phyloP scores from a whole-genome alignment of 2,888 invertebrate species.

The Ophion obscuratus region DNA sequence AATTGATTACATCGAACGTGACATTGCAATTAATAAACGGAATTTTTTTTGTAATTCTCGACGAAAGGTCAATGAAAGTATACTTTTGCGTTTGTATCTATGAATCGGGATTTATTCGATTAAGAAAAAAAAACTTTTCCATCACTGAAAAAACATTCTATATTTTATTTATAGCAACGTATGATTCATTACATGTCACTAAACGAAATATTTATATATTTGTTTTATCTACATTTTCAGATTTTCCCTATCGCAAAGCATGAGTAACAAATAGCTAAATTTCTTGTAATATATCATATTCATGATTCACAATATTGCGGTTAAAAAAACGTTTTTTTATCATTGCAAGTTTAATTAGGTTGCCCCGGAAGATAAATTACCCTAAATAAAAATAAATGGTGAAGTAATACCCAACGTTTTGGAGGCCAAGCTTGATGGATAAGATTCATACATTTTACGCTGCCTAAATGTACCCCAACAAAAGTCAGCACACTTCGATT shows the following conservation, averaged over 20 bases:
- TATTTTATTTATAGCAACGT: background rate
- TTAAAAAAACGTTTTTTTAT: background rate
- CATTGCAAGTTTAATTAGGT: background rate
- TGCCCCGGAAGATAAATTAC: background rate
- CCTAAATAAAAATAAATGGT: too few species aligned
- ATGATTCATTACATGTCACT: too few species aligned
- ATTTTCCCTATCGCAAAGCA: too few species aligned
- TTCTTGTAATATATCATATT: too few species aligned
- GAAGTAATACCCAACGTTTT: background rate
- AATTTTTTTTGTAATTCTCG: constrained; percentile 35
- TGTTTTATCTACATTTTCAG: too few species aligned
- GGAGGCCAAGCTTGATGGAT: too few species aligned
- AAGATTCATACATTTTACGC: background rate
- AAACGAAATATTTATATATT: too few species aligned
- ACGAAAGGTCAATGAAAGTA: constrained; percentile 53
- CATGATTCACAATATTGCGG: too few species aligned
- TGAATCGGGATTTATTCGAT: background rate
- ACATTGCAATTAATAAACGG: constrained; percentile 42
- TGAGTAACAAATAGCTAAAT: too few species aligned
- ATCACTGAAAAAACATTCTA: background rate
- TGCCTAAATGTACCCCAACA: background rate
- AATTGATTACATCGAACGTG: constrained; percentile 38
- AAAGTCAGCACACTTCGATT: constrained; percentile 10
- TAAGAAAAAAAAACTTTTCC: background rate
- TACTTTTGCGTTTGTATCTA: background rate